These are phyloP conservation scores for Chironomus striatipennis DNA, from an alignment of 1,140 invertebrate species.

Conservation along the genomic window DNA sequence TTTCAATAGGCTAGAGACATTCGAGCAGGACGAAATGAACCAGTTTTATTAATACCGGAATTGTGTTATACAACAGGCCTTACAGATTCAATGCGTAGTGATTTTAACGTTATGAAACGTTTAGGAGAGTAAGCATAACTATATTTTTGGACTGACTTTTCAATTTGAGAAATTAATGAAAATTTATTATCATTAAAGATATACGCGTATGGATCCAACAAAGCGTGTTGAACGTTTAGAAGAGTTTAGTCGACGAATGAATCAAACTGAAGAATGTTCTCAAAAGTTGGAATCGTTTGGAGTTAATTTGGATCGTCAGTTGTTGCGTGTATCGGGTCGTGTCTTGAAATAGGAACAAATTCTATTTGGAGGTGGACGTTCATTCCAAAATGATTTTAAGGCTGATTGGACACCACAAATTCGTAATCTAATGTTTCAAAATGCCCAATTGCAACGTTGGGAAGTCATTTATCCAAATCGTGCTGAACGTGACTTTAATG, in stretches of 20 bases:
- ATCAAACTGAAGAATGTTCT: constrained; percentile 38
- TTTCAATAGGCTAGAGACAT: neutral
- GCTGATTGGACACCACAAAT: constrained; percentile 54
- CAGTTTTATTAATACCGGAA: constrained; percentile 60
- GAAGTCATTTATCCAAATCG: constrained; percentile 41
- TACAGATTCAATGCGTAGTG: constrained; percentile 46
- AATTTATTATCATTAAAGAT: too few relatives aligned
- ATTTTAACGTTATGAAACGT: constrained; percentile 69
- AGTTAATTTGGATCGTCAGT: constrained; percentile 43
- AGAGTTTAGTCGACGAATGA: constrained; percentile 51
- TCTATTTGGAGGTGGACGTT: constrained; percentile 34
- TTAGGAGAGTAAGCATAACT: constrained; percentile 45
- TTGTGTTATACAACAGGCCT: constrained; percentile 69
- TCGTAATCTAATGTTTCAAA: constrained; percentile 32
- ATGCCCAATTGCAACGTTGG: constrained; percentile 38
- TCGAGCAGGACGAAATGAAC: neutral
- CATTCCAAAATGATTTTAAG: constrained; percentile 40
- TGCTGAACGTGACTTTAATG: constrained; percentile 37
- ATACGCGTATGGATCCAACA: constrained; percentile 70
- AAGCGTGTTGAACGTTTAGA: constrained; percentile 55
- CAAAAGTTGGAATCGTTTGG: constrained; percentile 50
- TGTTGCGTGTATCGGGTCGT: constrained; percentile 47
- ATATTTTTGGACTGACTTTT: too few relatives aligned
- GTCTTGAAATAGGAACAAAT: constrained; percentile 46
- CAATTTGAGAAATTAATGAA: too few relatives aligned